Conservation (phyloP, 64 coral and sea anemone genomes). For the Dendronephthya gigantea region DNA sequence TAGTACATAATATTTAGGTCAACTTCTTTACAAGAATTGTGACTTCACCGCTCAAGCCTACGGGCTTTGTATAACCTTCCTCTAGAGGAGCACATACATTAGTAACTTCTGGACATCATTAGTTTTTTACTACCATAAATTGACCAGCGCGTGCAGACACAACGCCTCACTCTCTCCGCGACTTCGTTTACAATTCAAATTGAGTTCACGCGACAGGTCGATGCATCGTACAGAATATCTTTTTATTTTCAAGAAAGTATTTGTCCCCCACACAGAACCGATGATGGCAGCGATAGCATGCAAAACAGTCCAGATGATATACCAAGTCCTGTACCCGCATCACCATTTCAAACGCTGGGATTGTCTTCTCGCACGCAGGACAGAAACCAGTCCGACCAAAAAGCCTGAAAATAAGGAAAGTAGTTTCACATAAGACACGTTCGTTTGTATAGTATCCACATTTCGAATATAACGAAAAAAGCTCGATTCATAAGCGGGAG, state of each 20-base stretch:
- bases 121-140: too few relatives aligned
- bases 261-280: constrained; percentile 98
- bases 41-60: too few relatives aligned
- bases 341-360: constrained; percentile 97
- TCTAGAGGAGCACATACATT: too few relatives aligned
- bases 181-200: neutral
- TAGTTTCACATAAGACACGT: neutral
- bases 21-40: too few relatives aligned
- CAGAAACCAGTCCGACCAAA: constrained; percentile 87
- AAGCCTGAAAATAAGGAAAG: constrained; percentile 49
- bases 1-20: too few relatives aligned
- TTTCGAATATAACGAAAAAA: neutral
- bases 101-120: too few relatives aligned
- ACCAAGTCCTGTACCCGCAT: constrained; percentile 91
- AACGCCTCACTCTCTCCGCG: too few relatives aligned
- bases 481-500: too few relatives aligned
- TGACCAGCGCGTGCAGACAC: too few relatives aligned
- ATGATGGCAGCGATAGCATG: constrained; percentile 87
- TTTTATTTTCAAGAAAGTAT: constrained; percentile 87
- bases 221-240: constrained; percentile 62
- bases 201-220: neutral
- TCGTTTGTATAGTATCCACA: neutral
- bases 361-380: constrained; percentile 82
- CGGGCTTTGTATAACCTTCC: too few relatives aligned
- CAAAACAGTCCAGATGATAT: constrained; percentile 96